Evolutionary conservation across 1,140 invertebrate genomes (phyloP), one percentile per base, ranked within the genome.

Genomic region (Coptotermes formosanus): DNA sequence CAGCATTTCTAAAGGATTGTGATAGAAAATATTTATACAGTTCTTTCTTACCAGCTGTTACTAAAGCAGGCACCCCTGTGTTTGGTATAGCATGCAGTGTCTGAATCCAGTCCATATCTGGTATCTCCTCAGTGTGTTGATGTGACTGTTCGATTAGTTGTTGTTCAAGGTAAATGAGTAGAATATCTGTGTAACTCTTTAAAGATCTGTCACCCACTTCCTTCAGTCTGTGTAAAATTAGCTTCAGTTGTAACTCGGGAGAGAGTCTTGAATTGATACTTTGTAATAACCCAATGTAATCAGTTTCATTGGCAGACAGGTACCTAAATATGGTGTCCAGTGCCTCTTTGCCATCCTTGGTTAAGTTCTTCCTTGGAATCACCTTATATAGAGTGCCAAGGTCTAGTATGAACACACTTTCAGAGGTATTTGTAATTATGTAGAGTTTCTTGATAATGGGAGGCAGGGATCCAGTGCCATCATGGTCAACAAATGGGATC

Each of bases 281-380:
- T 83, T 48, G 82, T 16, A 83, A 21, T n/a, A 83, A 48, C 44
- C 45, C 82, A 25, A n/a, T 16, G n/a, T 45, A 83, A n/a, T 83
- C 82, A 48, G 44, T 48, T 45, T 43, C 44, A 14, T 43, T 43
- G 9, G 1, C 45, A 19, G 82, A 83, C 16, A 83, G n/a, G n/a
- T 83, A 83, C n/a, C 52, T 83, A 43, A 83, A 83, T 45, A 83
- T 48, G 8, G 38, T 23, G 44, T 83, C 82, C 12, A 83, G 23
- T 43, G 82, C 82, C 48, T 43, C 16, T 83, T 83, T 83, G 4
- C 82, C 82, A 55, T 83, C 25, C 25, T 43, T 9, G 7, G 82
- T 45, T 25, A 83, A 43, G 25, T 83, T 83, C 19, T 83, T 48
- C 48, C 82, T 83, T 48, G 82, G 82, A 45, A 83, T 83, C n/a